Percentiles rank a stretch among this genome's conserved stretches.
These are phyloP conservation scores for Nematolebias whitei DNA, from an alignment of 2,113 vertebrate species.

Conservation along the genomic window DNA sequence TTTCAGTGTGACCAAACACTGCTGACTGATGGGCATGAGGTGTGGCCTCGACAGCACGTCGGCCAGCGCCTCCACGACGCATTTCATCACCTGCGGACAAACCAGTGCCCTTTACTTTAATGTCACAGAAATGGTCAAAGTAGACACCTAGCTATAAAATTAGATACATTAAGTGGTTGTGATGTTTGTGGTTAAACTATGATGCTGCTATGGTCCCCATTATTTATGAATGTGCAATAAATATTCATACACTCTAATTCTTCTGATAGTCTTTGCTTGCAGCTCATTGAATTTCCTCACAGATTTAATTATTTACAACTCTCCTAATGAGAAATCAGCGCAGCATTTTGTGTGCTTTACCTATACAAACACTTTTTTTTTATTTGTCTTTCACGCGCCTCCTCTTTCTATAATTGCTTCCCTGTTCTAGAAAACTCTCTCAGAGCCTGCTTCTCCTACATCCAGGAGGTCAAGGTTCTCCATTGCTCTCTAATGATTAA, in stretches of 20 bases:
- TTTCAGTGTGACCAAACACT: conserved; percentile 87
- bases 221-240: not conserved
- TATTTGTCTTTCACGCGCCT: not conserved
- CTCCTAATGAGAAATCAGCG: conserved; percentile 26
- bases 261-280: conserved; percentile 3
- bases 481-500: conserved; percentile 14
- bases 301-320: conserved; percentile 13
- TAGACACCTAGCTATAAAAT: not conserved
- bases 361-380: not conserved
- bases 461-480: conserved; percentile 26
- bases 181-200: not conserved
- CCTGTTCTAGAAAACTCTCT: conserved; percentile 14
- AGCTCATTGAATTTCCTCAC: not conserved
- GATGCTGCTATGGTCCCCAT: not conserved
- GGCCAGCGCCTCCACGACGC: conserved; percentile 92
- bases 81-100: conserved; percentile 89
- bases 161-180: not conserved
- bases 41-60: conserved; percentile 89
- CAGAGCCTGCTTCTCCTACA: not conserved
- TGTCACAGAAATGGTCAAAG: no score
- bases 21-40: conserved; percentile 84
- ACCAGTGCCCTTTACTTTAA: not conserved
- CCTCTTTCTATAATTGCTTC: not conserved
- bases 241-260: not conserved
- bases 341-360: not conserved